These are phyloP conservation scores for Siphamia tubifer DNA, from an alignment of 2,113 vertebrate genomes.

Conservation along the genomic window DNA sequence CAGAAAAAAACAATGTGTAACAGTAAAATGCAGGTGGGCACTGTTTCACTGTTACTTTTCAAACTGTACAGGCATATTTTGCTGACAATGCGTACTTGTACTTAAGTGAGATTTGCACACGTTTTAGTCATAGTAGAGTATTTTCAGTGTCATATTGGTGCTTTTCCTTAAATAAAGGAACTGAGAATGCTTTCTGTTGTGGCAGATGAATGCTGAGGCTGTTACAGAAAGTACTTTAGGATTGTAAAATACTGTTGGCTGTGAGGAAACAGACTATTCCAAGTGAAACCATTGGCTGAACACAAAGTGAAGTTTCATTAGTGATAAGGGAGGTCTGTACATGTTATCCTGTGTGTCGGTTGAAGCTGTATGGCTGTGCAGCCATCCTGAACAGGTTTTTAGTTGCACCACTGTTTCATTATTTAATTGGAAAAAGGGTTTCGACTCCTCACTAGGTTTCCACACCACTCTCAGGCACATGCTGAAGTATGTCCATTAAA, in stretches of 20 bases:
- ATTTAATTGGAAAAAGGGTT: constrained; percentile 83
- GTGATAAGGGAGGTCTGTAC: constrained; percentile 15
- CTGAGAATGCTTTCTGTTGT: too few species aligned
- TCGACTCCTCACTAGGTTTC: constrained; percentile 68
- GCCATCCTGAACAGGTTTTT: constrained; percentile 77
- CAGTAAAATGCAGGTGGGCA: too few species aligned
- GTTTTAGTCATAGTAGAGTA: too few species aligned
- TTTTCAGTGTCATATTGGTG: too few species aligned
- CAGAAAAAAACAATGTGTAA: too few species aligned
- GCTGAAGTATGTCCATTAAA: constrained; percentile 3
- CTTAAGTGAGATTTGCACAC: too few species aligned
- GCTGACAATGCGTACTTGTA: too few species aligned
- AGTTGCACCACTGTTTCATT: constrained; percentile 83
- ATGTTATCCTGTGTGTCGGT: constrained; percentile 20
- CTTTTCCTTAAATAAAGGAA: too few species aligned
- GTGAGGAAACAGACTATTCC: neutral
- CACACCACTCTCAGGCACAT: constrained; percentile 29
- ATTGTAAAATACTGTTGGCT: neutral
- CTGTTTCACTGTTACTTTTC: too few species aligned
- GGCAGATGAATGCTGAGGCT: too few species aligned
- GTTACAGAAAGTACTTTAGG: too few species aligned
- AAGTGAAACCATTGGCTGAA: neutral
- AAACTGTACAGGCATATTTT: too few species aligned
- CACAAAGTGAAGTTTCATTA: neutral
- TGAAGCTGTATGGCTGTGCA: constrained; percentile 57